A percentile compares a stretch with the other conserved stretches of the same genome.
These are phyloP conservation scores for Scolopax mira DNA, from an alignment of 2,113 vertebrate genomes.

Conservation along the genomic window DNA sequence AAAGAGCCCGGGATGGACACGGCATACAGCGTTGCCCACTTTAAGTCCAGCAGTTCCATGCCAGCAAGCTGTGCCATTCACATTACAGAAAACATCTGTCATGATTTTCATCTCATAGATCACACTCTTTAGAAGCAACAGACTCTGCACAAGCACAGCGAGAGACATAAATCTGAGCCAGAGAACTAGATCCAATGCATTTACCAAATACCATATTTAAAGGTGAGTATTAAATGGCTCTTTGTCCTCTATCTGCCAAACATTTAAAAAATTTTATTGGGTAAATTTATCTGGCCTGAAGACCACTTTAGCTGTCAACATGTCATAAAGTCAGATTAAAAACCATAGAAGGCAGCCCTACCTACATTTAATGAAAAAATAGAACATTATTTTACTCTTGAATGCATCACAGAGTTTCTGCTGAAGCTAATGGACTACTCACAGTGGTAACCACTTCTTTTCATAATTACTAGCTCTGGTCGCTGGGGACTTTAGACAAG, in stretches of 20 bases:
- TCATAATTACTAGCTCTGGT: background rate
- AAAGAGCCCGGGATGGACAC: rapidly evolving
- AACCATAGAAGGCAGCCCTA: background rate
- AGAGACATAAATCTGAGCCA: background rate
- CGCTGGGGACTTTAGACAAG: background rate
- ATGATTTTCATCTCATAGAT: background rate
- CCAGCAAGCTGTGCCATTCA: background rate
- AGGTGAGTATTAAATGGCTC: background rate
- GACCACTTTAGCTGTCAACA: background rate
- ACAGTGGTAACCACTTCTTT: background rate
- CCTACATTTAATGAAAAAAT: background rate
- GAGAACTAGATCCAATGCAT: background rate
- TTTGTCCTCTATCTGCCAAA: background rate
- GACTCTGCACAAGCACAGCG: background rate
- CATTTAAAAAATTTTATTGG: background rate
- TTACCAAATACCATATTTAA: background rate
- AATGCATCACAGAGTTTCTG: background rate
- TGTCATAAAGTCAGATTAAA: background rate
- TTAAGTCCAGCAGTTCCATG: background rate
- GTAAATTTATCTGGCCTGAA: background rate
- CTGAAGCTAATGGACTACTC: background rate
- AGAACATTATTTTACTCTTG: background rate
- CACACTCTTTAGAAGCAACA: background rate
- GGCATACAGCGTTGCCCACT: background rate
- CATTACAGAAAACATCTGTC: background rate